Evolutionary conservation across 1,140 invertebrate species (phyloP).

Genomic region (Megathymus violae): DNA sequence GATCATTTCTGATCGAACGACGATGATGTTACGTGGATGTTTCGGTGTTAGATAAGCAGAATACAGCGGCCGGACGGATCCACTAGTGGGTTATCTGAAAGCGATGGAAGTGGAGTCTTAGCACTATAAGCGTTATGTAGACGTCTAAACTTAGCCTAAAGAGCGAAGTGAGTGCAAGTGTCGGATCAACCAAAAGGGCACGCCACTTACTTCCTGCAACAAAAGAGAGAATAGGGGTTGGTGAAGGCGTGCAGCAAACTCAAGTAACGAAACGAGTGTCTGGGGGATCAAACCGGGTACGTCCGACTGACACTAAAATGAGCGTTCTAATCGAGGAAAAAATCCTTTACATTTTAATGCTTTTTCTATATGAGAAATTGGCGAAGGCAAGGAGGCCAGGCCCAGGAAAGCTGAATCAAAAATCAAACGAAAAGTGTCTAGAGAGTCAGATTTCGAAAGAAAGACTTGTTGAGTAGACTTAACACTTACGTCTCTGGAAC

Average conservation of each 20-base stretch:
- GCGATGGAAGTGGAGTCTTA: slow-evolving; percentile 65
- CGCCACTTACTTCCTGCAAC: slow-evolving; percentile 86
- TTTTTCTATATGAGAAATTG: slow-evolving; percentile 55
- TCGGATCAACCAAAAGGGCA: slow-evolving; percentile 77
- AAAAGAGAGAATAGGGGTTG: slow-evolving; percentile 80
- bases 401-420: slow-evolving; percentile 67
- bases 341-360: slow-evolving; percentile 32
- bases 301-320: slow-evolving; percentile 25
- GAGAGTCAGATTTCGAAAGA: slow-evolving; percentile 50
- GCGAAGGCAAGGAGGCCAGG: slow-evolving; percentile 67
- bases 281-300: slow-evolving; percentile 32
- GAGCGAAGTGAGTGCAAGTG: slow-evolving; percentile 71
- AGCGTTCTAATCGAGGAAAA: slow-evolving; percentile 17
- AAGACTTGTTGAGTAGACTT: slow-evolving; percentile 34
- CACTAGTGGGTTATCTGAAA: slow-evolving; percentile 55
- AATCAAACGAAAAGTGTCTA: slow-evolving; percentile 64
- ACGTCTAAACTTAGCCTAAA: slow-evolving; percentile 74
- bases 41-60: slow-evolving; percentile 38
- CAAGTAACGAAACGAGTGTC: slow-evolving; percentile 41
- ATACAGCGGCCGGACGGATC: slow-evolving; percentile 32
- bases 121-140: slow-evolving; percentile 71
- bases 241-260: slow-evolving; percentile 74
- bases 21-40: slow-evolving; percentile 26
- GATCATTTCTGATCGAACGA: slow-evolving; percentile 24
- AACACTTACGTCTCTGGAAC: slow-evolving; percentile 88